Conservation (phyloP, 1,140 invertebrate genomes). For the Ectropis grisescens region DNA sequence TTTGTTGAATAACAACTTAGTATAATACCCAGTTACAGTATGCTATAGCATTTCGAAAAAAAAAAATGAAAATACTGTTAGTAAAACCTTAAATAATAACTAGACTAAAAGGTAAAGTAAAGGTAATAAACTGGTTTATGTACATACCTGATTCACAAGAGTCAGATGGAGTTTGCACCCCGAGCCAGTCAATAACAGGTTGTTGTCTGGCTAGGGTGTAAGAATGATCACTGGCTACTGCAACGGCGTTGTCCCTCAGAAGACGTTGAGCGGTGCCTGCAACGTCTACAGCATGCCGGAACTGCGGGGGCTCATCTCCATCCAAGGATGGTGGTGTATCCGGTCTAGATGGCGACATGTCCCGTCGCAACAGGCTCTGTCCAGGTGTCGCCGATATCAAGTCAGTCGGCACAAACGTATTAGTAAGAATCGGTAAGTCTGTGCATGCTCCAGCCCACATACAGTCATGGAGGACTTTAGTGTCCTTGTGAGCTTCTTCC, state of each 20-base stretch:
- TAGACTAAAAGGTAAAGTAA: too few species aligned
- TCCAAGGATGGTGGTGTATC: constrained; percentile 50
- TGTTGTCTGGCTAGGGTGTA: constrained; percentile 75
- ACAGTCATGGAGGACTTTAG: constrained; percentile 63
- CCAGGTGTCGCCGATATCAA: constrained; percentile 34
- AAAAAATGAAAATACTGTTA: too few species aligned
- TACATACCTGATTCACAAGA: constrained; percentile 79
- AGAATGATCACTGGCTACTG: constrained; percentile 75
- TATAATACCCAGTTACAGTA: too few species aligned
- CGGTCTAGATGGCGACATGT: constrained; percentile 37
- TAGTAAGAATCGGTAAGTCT: constrained; percentile 43
- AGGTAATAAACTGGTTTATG: too few species aligned
- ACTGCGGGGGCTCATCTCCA: constrained; percentile 59
- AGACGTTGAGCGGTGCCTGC: constrained; percentile 45
- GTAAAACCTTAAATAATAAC: too few species aligned
- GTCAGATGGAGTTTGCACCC: constrained; percentile 87
- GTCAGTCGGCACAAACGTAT: constrained; percentile 45
- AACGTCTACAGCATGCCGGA: constrained; percentile 53
- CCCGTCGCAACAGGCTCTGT: constrained; percentile 42
- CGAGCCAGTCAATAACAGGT: constrained; percentile 74
- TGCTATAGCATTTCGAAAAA: too few species aligned
- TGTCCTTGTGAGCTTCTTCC: constrained; percentile 46
- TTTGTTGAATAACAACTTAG: too few species aligned
- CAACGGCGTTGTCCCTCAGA: constrained; percentile 48
- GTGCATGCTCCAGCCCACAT: constrained; percentile 64